Evolutionary conservation across 1,140 invertebrate genomes (phyloP), one percentile per base, ranked within the genome.

Genomic region (Microplitis mediator): DNA sequence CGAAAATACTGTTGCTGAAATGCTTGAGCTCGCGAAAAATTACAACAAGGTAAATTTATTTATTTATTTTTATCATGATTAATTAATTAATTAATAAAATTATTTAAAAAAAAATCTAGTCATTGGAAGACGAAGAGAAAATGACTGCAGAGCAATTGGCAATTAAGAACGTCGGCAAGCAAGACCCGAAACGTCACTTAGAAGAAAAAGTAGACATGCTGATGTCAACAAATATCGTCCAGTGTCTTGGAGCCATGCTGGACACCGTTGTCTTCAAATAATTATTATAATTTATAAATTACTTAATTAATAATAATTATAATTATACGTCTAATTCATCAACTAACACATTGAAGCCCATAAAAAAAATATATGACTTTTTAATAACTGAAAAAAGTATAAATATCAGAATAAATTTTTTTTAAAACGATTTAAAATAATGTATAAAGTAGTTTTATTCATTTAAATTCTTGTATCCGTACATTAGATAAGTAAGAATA

Each of bases 61-160:
- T 1, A 39, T 16, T 75, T 68, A 34, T 14, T 51, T 58, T 23
- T 58, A 2, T 58, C 1, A 6, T 31, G 2, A 58, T 8, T 23
- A 23, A 23, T 23, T 23, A 23, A 39, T 34, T 4, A 62, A 16
- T 35, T 36, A 35, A 9, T 39, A 6, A 35, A 8, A 34, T 62
- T 34, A 60, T 51, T 70, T 16, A 72, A 35, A 36, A 60, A 14
- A 23, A 74, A 69, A 76, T 74, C 76, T 64, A 93, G 93, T 95
- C 97, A 52, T 88, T 99, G 56, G 98, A 99, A 88, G 98, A 99
- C 80, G 98, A 99, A 87, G 98, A 99, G 84, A 99, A 98, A 85
- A 99, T 99, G 97, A 99, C 98, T n/a, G 95, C 97, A 1, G 97
- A 99, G 86, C 98, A 99, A 85, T 88, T 99, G 82, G 98, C 98